Evolutionary conservation across 2,888 invertebrate species (phyloP).

Genomic region (Heteropelma amictum): DNA sequence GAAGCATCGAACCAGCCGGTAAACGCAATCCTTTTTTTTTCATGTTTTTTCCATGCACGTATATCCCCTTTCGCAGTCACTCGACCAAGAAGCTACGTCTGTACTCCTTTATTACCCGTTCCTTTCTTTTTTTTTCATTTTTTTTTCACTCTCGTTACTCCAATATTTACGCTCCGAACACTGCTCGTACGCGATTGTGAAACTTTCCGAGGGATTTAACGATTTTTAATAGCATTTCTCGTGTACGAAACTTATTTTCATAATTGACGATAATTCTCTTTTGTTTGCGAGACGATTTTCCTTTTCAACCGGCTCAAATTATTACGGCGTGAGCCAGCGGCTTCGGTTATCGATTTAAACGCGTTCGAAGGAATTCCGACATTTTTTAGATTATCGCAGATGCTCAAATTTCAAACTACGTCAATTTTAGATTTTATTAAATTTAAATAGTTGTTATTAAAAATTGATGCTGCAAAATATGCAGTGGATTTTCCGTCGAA

Average conservation of each 20-base stretch:
- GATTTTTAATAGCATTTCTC: not conserved
- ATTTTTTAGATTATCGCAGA: too few species aligned
- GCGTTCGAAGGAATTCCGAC: too few species aligned
- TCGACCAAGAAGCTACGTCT: slow-evolving; percentile 43
- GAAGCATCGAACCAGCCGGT: slow-evolving; percentile 35
- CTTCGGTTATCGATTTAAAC: too few species aligned
- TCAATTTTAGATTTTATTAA: too few species aligned
- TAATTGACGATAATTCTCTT: not conserved
- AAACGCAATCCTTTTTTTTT: slow-evolving; percentile 14
- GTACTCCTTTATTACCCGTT: slow-evolving; percentile 21
- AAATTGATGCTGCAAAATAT: too few species aligned
- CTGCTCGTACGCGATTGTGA: slow-evolving; percentile 4
- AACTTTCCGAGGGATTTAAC: not conserved
- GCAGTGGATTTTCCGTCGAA: too few species aligned
- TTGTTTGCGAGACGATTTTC: not conserved
- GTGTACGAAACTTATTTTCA: not conserved
- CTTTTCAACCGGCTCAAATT: too few species aligned
- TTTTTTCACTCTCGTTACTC: slow-evolving; percentile 35
- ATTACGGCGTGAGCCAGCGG: too few species aligned
- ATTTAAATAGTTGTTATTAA: too few species aligned
- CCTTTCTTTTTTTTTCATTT: too few species aligned
- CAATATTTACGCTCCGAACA: slow-evolving; percentile 24
- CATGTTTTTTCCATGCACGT: slow-evolving; percentile 11
- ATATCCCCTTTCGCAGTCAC: slow-evolving; percentile 36
- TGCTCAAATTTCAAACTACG: too few species aligned